A percentile compares a stretch with the other conserved stretches of the same genome.
Evolutionary conservation across 2,888 invertebrate genomes (phyloP).

Genomic region (Emmelina monodactyla): DNA sequence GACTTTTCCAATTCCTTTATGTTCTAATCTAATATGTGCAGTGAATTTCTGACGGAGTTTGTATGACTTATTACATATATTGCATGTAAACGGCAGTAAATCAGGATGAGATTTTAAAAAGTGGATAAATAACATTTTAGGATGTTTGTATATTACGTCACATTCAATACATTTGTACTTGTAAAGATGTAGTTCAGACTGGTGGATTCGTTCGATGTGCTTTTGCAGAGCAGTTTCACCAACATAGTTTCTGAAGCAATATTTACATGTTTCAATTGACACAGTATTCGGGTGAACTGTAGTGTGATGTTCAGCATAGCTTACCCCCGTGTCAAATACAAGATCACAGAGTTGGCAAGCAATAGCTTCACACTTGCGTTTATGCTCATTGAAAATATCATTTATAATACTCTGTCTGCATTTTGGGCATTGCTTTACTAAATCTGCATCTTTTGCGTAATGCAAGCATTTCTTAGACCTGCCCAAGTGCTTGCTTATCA

Average conservation of each 20-base stretch:
- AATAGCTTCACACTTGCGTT: conserved; percentile 24
- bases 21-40: conserved; percentile 43
- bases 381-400: conserved; percentile 18
- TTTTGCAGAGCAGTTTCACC: conserved; percentile 27
- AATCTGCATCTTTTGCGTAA: background rate
- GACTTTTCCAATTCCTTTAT: conserved; percentile 38
- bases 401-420: conserved; percentile 22
- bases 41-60: conserved; percentile 37
- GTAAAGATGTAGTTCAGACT: conserved; percentile 28
- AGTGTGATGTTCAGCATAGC: conserved; percentile 29
- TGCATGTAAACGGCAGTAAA: conserved; percentile 39
- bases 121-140: conserved; percentile 40
- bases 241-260: conserved; percentile 35
- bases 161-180: conserved; percentile 43
- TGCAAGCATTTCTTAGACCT: background rate
- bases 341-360: conserved; percentile 30
- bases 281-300: conserved; percentile 26
- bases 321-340: conserved; percentile 23
- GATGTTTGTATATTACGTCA: conserved; percentile 34
- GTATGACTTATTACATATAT: conserved; percentile 37
- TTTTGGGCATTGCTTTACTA: conserved; percentile 18
- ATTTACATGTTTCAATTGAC: conserved; percentile 27
- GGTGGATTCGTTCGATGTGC: conserved; percentile 33
- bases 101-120: conserved; percentile 35
- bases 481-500: background rate